phyloP scores from a whole-genome alignment of 1,140 invertebrate genomes.

The Pogonomyrmex californicus region DNA sequence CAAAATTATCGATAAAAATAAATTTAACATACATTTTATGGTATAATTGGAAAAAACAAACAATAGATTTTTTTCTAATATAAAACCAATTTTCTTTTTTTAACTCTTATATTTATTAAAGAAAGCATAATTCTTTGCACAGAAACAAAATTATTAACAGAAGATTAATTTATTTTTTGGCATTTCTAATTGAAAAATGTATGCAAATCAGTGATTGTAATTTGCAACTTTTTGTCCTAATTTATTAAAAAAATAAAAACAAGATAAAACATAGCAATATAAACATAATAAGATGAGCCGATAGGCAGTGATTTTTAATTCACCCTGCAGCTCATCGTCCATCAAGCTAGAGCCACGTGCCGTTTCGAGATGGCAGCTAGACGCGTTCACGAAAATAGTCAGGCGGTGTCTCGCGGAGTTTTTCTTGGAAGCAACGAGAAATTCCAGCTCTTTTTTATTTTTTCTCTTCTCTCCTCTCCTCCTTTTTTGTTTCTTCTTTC shows the following conservation, averaged over 20 bases:
- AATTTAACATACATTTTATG: background rate
- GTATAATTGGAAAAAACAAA: background rate
- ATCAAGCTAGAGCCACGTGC: constrained; percentile 9
- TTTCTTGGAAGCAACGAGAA: constrained; percentile 43
- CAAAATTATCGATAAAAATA: background rate
- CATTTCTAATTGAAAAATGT: background rate
- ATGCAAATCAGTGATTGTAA: background rate
- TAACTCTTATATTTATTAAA: background rate
- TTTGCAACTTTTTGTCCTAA: background rate
- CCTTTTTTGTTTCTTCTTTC: background rate
- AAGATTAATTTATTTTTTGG: background rate
- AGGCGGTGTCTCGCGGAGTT: constrained; percentile 26
- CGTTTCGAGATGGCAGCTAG: constrained; percentile 9
- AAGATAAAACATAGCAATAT: background rate
- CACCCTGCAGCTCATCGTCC: background rate
- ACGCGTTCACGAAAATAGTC: constrained; percentile 41
- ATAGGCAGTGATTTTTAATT: background rate
- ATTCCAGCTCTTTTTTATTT: constrained; percentile 13
- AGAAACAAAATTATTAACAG: background rate
- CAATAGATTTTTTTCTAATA: background rate
- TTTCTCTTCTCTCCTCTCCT: background rate
- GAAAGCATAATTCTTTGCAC: background rate
- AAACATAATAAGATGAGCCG: background rate
- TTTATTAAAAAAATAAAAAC: background rate
- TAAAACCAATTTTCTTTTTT: background rate